These are phyloP conservation scores for Desmodus rotundus DNA, from an alignment of 2,113 vertebrate genomes.

Conservation along the genomic window DNA sequence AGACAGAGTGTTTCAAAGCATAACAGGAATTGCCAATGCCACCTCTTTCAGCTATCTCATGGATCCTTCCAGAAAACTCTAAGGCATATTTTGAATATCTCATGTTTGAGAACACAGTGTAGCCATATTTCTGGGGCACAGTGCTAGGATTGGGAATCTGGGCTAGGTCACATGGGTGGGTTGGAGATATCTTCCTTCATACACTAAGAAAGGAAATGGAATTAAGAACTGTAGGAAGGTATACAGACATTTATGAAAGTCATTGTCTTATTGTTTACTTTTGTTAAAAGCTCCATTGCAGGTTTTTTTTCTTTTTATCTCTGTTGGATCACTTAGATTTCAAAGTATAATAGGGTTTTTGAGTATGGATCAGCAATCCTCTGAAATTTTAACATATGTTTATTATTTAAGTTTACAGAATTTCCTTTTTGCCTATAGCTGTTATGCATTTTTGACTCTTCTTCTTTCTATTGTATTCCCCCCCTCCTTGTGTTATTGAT, in stretches of 20 bases:
- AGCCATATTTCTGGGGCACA: not conserved
- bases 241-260: not conserved
- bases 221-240: not conserved
- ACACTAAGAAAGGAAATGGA: not conserved
- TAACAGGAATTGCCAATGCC: not conserved
- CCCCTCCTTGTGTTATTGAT: conserved; percentile 6
- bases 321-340: not conserved
- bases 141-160: not conserved
- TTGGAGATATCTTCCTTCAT: not conserved
- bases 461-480: not conserved
- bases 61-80: not conserved
- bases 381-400: conserved; percentile 13
- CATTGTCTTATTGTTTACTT: not conserved
- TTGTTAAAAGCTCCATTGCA: not conserved
- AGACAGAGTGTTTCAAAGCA: not conserved
- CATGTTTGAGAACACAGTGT: not conserved
- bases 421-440: not conserved
- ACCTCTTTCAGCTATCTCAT: not conserved
- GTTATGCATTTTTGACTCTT: not conserved
- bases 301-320: not conserved
- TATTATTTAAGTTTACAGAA: conserved; percentile 9
- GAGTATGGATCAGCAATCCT: not conserved
- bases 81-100: not conserved
- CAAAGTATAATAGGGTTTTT: not conserved
- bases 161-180: not conserved